phyloP scores from a whole-genome alignment of 2,888 invertebrate genomes.

The Digitonthophagus gazella region DNA sequence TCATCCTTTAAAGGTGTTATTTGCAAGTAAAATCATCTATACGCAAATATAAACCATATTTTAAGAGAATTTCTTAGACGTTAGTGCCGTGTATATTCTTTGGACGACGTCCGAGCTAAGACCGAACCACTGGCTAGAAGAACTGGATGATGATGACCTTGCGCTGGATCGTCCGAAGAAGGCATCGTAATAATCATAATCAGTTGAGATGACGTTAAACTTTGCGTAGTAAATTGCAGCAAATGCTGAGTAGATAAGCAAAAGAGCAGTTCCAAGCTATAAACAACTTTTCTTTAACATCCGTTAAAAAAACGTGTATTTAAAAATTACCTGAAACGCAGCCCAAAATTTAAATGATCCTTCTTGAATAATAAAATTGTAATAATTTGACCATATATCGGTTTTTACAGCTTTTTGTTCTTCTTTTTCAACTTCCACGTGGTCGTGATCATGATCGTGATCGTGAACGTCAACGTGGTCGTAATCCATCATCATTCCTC shows the following conservation, averaged over 20 bases:
- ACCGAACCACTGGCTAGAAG: conserved; percentile 52
- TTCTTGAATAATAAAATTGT: conserved; percentile 84
- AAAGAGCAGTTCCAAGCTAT: conserved; percentile 76
- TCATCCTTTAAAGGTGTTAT: background rate
- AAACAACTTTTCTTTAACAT: conserved; percentile 27
- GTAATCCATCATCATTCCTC: conserved; percentile 51
- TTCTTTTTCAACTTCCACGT: conserved; percentile 51
- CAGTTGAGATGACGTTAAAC: conserved; percentile 78
- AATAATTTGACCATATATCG: conserved; percentile 78
- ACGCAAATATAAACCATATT: background rate
- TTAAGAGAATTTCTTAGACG: conserved; percentile 51
- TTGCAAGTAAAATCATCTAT: conserved; percentile 1
- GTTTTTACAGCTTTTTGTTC: conserved; percentile 61
- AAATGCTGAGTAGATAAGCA: conserved; percentile 80
- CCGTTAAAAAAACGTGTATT: background rate
- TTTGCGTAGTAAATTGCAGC: conserved; percentile 87
- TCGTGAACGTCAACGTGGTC: conserved; percentile 54
- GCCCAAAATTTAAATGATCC: conserved; percentile 90
- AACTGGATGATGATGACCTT: conserved; percentile 40
- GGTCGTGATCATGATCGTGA: conserved; percentile 50
- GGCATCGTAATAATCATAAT: conserved; percentile 73
- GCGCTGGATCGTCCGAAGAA: conserved; percentile 65
- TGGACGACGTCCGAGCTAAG: conserved; percentile 64
- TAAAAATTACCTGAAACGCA: conserved; percentile 72
- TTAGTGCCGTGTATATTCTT: conserved; percentile 63